A percentile compares a stretch with the other conserved stretches of the same genome.
phyloP scores from a whole-genome alignment of 2,888 invertebrate species.

The Cerceris ruficornis region DNA sequence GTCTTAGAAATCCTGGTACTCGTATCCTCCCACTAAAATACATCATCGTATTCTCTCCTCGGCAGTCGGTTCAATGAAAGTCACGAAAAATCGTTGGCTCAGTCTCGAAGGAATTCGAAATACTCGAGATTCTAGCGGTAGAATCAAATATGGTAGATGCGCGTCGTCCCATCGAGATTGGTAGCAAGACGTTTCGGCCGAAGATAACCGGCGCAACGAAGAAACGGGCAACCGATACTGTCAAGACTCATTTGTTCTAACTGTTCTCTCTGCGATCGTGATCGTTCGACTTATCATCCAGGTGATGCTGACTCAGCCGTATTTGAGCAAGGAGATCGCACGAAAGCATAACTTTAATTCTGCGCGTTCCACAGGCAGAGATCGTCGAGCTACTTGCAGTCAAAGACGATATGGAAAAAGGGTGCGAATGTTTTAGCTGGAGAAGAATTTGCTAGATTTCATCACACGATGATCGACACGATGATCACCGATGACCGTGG shows the following conservation, averaged over 20 bases:
- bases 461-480: background rate
- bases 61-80: too few relatives aligned
- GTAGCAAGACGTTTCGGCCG: too few relatives aligned
- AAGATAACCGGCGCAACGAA: background rate
- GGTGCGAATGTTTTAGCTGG: too few relatives aligned
- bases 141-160: too few relatives aligned
- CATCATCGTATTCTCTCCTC: too few relatives aligned
- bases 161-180: too few relatives aligned
- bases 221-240: conserved; percentile 17
- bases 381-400: background rate
- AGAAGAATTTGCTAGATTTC: background rate
- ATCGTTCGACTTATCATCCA: conserved; percentile 14
- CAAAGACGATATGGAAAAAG: background rate
- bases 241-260: conserved; percentile 25
- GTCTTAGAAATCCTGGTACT: too few relatives aligned
- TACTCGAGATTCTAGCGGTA: too few relatives aligned
- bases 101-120: too few relatives aligned
- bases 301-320: background rate
- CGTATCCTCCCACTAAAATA: too few relatives aligned
- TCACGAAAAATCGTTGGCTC: too few relatives aligned
- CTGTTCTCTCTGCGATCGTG: background rate
- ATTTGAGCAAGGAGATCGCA: background rate
- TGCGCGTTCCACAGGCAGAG: too few relatives aligned
- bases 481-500: background rate
- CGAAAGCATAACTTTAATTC: background rate